Conservation (phyloP, 92 coral and sea anemone species). For the Desmophyllum pertusum region DNA sequence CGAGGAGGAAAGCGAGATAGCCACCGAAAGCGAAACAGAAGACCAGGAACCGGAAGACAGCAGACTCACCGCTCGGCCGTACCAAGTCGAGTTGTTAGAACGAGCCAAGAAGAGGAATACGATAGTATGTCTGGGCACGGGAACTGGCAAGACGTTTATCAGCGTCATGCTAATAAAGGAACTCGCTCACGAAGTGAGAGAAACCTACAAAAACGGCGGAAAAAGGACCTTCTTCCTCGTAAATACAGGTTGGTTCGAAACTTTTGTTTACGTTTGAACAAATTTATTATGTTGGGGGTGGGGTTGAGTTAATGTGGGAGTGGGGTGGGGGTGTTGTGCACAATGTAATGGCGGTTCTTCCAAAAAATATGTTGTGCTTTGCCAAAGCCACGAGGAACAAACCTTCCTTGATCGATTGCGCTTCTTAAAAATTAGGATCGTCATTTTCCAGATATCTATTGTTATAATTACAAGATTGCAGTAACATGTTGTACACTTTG, state of each 20-base stretch:
- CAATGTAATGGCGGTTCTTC: background rate
- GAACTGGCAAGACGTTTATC: constrained; percentile 97
- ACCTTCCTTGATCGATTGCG: too few relatives aligned
- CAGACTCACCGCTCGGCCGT: constrained; percentile 77
- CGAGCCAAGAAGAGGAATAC: constrained; percentile 76
- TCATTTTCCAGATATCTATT: too few relatives aligned
- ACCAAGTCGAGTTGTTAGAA: constrained; percentile 84
- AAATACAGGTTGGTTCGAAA: constrained; percentile 77
- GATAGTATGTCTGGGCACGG: constrained; percentile 96
- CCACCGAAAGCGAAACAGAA: constrained; percentile 29
- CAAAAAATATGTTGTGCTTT: too few relatives aligned
- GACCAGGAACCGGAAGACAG: background rate
- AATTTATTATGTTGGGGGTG: background rate
- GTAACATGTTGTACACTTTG: too few relatives aligned
- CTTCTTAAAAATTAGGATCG: too few relatives aligned
- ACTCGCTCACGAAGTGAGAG: constrained; percentile 73
- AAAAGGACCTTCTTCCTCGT: constrained; percentile 94
- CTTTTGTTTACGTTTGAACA: background rate
- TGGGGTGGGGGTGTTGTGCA: background rate
- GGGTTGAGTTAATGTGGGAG: background rate
- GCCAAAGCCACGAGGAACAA: too few relatives aligned
- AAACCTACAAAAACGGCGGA: constrained; percentile 69
- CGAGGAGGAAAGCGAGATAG: constrained; percentile 2
- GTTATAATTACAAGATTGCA: too few relatives aligned
- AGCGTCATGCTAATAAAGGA: constrained; percentile 94